phyloP scores from a whole-genome alignment of 2,797 vertebrate genomes.

The Oreochromis grahami region DNA sequence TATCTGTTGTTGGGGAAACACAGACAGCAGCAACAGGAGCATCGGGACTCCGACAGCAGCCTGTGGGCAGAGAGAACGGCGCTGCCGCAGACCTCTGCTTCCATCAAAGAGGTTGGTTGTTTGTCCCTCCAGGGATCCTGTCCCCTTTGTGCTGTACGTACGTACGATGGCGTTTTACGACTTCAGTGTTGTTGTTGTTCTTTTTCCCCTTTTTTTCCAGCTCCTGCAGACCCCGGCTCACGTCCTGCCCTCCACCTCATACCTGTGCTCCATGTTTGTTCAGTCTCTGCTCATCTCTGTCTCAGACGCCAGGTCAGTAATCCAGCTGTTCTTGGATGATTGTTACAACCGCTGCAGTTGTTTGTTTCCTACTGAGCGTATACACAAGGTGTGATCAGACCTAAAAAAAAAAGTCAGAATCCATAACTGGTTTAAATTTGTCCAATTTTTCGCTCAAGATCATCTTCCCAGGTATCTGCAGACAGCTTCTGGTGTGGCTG shows the following conservation, averaged over 20 bases:
- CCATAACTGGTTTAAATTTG: neutral
- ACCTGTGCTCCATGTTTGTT: slow-evolving; percentile 89
- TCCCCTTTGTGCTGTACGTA: neutral
- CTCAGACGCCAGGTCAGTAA: slow-evolving; percentile 60
- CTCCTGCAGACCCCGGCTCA: slow-evolving; percentile 92
- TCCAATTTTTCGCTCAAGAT: accelerated
- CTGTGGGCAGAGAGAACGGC: slow-evolving; percentile 31
- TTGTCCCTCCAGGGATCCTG: accelerated
- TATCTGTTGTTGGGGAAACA: slow-evolving; percentile 88
- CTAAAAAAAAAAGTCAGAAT: neutral
- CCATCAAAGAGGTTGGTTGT: slow-evolving; percentile 84
- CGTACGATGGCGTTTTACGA: neutral
- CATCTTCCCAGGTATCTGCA: neutral
- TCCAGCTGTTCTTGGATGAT: neutral
- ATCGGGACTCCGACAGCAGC: neutral
- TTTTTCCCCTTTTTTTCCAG: slow-evolving; percentile 44
- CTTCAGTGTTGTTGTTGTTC: neutral
- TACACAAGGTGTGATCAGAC: neutral
- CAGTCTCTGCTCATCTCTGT: slow-evolving; percentile 85
- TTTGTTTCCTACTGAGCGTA: neutral
- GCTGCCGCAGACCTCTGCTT: slow-evolving; percentile 73
- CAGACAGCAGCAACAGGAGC: slow-evolving; percentile 64
- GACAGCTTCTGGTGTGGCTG: neutral
- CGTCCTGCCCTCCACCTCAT: slow-evolving; percentile 86
- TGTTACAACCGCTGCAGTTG: accelerated